phyloP scores from a whole-genome alignment of 2,113 vertebrate species.

The Hippocampus abdominalis region DNA sequence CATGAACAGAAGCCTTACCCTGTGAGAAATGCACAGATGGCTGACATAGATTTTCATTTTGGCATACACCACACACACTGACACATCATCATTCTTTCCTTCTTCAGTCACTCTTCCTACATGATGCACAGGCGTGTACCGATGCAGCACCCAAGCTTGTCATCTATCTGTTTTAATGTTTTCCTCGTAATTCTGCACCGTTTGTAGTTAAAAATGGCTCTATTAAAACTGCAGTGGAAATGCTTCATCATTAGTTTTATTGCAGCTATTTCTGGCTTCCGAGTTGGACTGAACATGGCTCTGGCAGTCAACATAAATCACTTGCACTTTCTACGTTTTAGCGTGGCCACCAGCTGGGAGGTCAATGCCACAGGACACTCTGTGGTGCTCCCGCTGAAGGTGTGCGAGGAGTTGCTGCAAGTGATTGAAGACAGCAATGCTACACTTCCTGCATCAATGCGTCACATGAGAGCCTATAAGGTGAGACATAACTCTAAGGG shows the following conservation, averaged over 20 bases:
- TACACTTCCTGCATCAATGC: constrained; percentile 80
- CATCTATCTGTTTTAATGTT: constrained; percentile 27
- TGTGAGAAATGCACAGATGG: constrained; percentile 55
- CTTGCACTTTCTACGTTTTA: constrained; percentile 47
- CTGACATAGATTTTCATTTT: constrained; percentile 63
- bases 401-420: constrained; percentile 84
- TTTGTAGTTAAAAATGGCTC: constrained; percentile 29
- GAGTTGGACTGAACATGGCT: constrained; percentile 16
- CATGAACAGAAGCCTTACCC: constrained; percentile 21
- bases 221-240: constrained; percentile 25
- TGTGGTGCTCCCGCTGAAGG: constrained; percentile 79
- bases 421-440: constrained; percentile 77
- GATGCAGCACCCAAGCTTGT: background rate
- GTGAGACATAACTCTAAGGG: constrained; percentile 61
- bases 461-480: constrained; percentile 86
- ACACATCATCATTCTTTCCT: constrained; percentile 55
- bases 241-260: constrained; percentile 13
- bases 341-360: constrained; percentile 81
- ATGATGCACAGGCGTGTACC: background rate
- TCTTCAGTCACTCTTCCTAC: constrained; percentile 29
- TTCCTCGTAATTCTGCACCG: constrained; percentile 19
- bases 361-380: constrained; percentile 82
- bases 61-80: constrained; percentile 35
- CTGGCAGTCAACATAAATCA: constrained; percentile 36
- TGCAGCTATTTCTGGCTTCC: constrained; percentile 16